phyloP scores from a whole-genome alignment of 2,797 vertebrate genomes.

The Capromys pilorides region DNA sequence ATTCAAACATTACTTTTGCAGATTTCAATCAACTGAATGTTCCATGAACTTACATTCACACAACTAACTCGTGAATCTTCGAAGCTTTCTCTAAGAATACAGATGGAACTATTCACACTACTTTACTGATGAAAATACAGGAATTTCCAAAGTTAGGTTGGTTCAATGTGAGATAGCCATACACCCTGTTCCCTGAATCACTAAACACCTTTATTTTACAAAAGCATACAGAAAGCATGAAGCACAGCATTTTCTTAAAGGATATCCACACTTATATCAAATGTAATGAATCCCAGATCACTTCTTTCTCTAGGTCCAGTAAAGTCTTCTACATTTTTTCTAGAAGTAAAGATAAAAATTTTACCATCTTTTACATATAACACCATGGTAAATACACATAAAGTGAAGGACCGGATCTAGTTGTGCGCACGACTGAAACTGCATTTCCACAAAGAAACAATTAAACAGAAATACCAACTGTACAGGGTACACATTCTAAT shows the following conservation, averaged over 20 bases:
- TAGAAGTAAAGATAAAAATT: conserved; percentile 81
- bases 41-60: neutral
- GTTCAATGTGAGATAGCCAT: neutral
- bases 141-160: neutral
- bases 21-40: neutral
- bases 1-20: neutral
- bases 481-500: neutral
- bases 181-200: neutral
- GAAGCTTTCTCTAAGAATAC: neutral
- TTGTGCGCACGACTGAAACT: neutral
- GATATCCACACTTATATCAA: conserved; percentile 98
- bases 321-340: conserved; percentile 99
- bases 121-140: conserved; percentile 35
- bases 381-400: conserved; percentile 45
- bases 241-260: conserved; percentile 84
- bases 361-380: conserved; percentile 58
- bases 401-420: neutral
- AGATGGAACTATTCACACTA: neutral
- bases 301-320: conserved; percentile 97
- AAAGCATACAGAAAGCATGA: neutral
- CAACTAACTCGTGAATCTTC: neutral
- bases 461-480: neutral
- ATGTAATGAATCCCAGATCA: conserved; percentile 96
- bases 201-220: neutral
- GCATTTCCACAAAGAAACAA: neutral